A percentile compares a stretch with the other conserved stretches of the same genome.
Conservation (phyloP, 2,797 vertebrate genomes). For the Sciurus carolinensis region DNA sequence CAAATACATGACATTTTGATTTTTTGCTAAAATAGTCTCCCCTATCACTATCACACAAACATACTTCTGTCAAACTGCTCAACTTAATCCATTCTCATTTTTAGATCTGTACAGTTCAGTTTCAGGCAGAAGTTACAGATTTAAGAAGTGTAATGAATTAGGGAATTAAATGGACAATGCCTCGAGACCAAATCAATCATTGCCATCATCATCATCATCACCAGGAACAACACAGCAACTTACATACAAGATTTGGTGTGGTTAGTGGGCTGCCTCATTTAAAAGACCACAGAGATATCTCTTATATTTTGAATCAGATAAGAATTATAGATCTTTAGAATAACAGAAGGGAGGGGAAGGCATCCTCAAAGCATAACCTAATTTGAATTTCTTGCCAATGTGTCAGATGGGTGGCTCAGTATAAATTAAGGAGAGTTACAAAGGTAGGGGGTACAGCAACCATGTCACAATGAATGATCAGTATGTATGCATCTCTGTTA, state of each 20-base stretch:
- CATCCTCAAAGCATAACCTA: not conserved
- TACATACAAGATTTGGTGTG: not conserved
- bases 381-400: not conserved
- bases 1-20: not conserved
- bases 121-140: not conserved
- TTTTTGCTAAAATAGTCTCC: not conserved
- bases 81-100: not conserved
- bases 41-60: not conserved
- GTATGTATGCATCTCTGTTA: not conserved
- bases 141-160: not conserved
- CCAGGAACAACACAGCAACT: not conserved
- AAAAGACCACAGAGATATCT: not conserved
- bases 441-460: not conserved
- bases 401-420: not conserved
- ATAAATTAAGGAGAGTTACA: not conserved
- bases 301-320: not conserved
- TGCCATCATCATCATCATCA: not conserved
- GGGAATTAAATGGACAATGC: not conserved
- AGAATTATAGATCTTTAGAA: not conserved
- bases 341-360: not conserved
- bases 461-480: not conserved
- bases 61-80: not conserved
- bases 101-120: not conserved
- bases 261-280: not conserved
- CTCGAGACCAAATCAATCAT: not conserved